Evolutionary conservation across 2,888 invertebrate species (phyloP).

Genomic region (Caenorhabditis sp.): DNA sequence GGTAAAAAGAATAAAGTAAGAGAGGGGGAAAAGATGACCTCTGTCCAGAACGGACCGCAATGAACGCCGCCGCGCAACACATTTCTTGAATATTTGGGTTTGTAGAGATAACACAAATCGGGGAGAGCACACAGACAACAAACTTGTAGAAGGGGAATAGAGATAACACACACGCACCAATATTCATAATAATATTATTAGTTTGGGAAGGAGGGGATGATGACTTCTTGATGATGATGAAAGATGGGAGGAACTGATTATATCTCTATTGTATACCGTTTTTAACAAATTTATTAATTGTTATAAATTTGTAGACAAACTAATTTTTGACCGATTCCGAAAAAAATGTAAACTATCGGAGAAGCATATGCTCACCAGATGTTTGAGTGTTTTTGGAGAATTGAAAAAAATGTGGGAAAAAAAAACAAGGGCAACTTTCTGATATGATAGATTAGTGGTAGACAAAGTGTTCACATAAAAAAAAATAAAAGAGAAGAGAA

Average conservation of each 20-base stretch:
- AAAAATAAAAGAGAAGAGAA: not conserved
- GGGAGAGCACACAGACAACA: not conserved
- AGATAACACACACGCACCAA: not conserved
- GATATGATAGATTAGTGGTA: slow-evolving; percentile 7
- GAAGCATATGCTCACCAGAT: not conserved
- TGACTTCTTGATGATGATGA: not conserved
- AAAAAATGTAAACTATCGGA: not conserved
- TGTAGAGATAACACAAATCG: not conserved
- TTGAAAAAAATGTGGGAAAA: not conserved
- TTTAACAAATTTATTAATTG: not conserved
- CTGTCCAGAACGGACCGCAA: slow-evolving; percentile 19
- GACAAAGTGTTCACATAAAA: slow-evolving; percentile 16
- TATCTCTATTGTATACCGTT: not conserved
- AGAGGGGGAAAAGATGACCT: slow-evolving; percentile 41
- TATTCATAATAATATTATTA: not conserved
- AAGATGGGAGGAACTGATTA: not conserved
- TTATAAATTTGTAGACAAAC: too few relatives aligned
- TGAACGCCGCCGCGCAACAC: slow-evolving; percentile 14
- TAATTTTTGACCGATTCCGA: not conserved
- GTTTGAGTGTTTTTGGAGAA: not conserved
- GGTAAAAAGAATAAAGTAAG: slow-evolving; percentile 9
- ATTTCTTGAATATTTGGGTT: not conserved
- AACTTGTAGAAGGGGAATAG: not conserved
- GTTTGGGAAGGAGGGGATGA: not conserved
- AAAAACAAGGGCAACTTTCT: not conserved